A percentile compares a stretch with the other conserved stretches of the same genome.
Conservation (phyloP, 1,140 invertebrate genomes). For the Heliconius melpomene region DNA sequence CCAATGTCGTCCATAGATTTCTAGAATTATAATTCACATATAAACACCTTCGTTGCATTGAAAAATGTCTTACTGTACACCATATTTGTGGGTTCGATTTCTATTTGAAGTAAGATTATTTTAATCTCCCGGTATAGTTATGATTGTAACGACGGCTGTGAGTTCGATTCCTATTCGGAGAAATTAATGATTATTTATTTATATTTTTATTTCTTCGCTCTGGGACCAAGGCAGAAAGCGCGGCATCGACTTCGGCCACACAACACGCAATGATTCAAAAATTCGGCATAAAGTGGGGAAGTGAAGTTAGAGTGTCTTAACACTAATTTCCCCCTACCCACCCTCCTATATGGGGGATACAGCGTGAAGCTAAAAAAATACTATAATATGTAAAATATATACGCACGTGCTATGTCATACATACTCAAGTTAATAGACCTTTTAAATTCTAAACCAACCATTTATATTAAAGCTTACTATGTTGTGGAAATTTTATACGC, state of each 20-base stretch:
- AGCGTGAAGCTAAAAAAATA: too few species aligned
- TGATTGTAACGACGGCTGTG: too few species aligned
- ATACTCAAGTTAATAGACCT: neutral
- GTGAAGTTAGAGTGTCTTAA: neutral
- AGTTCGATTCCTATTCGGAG: too few species aligned
- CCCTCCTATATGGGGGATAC: too few species aligned
- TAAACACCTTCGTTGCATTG: neutral
- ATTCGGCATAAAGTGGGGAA: neutral
- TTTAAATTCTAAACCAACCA: neutral
- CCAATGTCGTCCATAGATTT: neutral
- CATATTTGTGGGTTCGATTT: too few species aligned
- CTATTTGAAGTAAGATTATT: too few species aligned
- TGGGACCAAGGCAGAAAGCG: too few species aligned
- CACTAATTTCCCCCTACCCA: neutral
- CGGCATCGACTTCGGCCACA: too few species aligned
- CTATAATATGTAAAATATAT: neutral
- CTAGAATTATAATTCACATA: neutral
- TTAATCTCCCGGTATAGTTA: too few species aligned
- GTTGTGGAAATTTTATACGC: neutral
- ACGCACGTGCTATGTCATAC: slow-evolving; percentile 1
- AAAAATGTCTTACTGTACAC: neutral
- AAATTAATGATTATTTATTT: too few species aligned
- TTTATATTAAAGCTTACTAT: slow-evolving; percentile 3
- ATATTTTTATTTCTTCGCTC: too few species aligned
- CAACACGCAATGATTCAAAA: neutral